Conservation (phyloP, 2,797 vertebrate genomes). For the Eidolon dupreanum region DNA sequence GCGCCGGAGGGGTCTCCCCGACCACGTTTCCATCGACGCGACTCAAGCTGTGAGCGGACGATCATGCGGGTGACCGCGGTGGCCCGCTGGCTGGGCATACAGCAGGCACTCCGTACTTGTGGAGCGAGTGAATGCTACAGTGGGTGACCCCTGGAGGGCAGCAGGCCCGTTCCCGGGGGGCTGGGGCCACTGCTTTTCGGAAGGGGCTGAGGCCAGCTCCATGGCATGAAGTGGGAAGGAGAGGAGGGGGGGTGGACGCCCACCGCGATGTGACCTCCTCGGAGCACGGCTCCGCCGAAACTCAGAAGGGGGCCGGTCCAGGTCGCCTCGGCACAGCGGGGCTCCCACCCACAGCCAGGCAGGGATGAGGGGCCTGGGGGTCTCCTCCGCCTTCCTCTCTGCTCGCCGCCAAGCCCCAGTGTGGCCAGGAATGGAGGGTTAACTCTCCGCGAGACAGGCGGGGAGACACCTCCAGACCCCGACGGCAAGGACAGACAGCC, state of each 20-base stretch:
- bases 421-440: not conserved
- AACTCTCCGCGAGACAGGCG: fast-evolving
- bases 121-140: fast-evolving
- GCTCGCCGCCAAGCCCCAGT: not conserved
- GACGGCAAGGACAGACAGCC: fast-evolving
- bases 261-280: fast-evolving
- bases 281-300: too few relatives aligned
- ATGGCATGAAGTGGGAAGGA: fast-evolving
- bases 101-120: fast-evolving
- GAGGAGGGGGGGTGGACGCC: fast-evolving
- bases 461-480: not conserved
- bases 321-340: not conserved
- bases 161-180: not conserved
- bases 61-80: fast-evolving
- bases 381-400: not conserved
- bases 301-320: not conserved
- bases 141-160: too few relatives aligned
- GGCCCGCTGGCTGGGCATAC: fast-evolving
- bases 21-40: fast-evolving
- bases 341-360: fast-evolving
- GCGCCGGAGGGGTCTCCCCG: not conserved
- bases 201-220: not conserved
- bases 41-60: fast-evolving
- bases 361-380: fast-evolving
- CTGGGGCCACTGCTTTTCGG: fast-evolving